Percentiles rank a stretch among this genome's conserved stretches.
Evolutionary conservation across 1,140 invertebrate species (phyloP).

Genomic region (Arion vulgaris): DNA sequence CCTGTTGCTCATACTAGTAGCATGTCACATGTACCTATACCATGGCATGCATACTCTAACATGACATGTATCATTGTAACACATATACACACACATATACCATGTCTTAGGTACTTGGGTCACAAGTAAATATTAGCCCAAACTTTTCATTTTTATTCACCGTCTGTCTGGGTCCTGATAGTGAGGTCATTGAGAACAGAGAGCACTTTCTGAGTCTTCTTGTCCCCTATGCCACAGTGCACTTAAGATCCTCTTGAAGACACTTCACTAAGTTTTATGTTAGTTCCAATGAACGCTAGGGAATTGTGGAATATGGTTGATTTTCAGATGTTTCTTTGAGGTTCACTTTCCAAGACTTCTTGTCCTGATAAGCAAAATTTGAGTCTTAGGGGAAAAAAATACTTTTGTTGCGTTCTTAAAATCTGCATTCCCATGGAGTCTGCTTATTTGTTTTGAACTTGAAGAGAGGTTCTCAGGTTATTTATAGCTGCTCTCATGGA

Average conservation of each 20-base stretch:
- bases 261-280: not conserved
- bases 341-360: slow-evolving; percentile 5
- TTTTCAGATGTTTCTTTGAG: not conserved
- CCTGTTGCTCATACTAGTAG: too few species aligned
- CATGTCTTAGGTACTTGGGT: too few species aligned
- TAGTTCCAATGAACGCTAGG: not conserved
- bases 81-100: too few species aligned
- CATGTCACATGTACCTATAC: too few species aligned
- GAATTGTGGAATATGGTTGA: not conserved
- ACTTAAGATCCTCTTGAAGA: not conserved
- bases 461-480: not conserved
- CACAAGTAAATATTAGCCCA: not conserved
- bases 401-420: not conserved
- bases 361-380: not conserved
- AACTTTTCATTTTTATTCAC: not conserved
- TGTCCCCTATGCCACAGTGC: not conserved
- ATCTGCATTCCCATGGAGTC: not conserved
- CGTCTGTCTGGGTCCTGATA: not conserved
- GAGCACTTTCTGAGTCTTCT: not conserved
- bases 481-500: not conserved
- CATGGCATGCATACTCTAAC: too few species aligned
- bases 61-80: too few species aligned
- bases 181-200: not conserved
- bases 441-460: slow-evolving; percentile 1
- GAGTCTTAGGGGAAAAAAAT: not conserved